Percentiles rank a stretch among this genome's conserved stretches.
These are phyloP conservation scores for Xyrauchen texanus DNA, from an alignment of 2,113 vertebrate genomes.

Conservation along the genomic window DNA sequence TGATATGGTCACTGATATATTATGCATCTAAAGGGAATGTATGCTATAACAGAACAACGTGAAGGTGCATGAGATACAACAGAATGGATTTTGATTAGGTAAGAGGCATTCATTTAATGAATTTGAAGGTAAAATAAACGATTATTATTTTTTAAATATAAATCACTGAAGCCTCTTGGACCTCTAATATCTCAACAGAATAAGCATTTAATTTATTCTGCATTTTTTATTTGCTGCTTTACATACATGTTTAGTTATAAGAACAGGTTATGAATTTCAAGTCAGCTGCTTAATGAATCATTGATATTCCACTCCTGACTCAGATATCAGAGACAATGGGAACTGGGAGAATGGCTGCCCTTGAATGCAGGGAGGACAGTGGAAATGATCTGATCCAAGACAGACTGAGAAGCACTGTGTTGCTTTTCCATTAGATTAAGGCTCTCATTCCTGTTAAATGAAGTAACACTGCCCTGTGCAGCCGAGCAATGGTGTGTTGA, in stretches of 20 bases:
- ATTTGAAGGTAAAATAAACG: too few species aligned
- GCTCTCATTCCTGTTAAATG: conserved; percentile 5
- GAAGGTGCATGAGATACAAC: too few species aligned
- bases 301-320: conserved; percentile 78
- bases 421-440: conserved; percentile 27
- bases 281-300: conserved; percentile 76
- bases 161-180: too few species aligned
- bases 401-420: not conserved
- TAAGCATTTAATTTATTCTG: too few species aligned
- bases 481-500: not conserved
- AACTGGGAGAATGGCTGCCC: conserved; percentile 79
- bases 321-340: conserved; percentile 70
- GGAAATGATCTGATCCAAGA: conserved; percentile 76
- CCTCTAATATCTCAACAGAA: too few species aligned
- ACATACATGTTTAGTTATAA: conserved; percentile 6
- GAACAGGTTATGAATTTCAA: conserved; percentile 67
- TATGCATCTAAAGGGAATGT: too few species aligned
- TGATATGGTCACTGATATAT: too few species aligned
- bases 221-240: not conserved
- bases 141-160: too few species aligned
- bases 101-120: too few species aligned
- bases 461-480: not conserved
- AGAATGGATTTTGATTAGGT: too few species aligned
- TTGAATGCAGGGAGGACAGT: conserved; percentile 69
- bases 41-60: too few species aligned